Evolutionary conservation across 2,113 vertebrate genomes (phyloP).

Genomic region (Cryptomyrus ogoouensis): DNA sequence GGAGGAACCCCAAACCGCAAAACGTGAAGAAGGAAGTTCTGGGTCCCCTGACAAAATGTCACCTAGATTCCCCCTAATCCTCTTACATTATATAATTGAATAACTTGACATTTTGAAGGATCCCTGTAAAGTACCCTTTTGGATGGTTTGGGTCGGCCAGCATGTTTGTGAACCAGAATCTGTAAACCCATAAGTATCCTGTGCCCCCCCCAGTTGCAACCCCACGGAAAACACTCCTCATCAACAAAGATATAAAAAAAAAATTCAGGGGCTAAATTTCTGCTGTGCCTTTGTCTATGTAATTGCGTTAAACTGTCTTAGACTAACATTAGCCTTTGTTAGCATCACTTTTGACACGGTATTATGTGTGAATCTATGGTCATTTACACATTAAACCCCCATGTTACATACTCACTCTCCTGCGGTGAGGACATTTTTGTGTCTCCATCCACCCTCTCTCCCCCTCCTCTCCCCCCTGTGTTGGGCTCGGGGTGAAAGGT

Average conservation of each 20-base stretch:
- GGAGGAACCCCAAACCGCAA: neutral
- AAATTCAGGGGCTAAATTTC: neutral
- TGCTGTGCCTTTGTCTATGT: neutral
- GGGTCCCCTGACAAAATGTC: neutral
- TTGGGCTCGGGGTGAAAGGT: slow-evolving; percentile 9
- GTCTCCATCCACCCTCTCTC: neutral
- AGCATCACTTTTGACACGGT: neutral
- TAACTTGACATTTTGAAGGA: neutral
- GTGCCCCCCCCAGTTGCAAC: neutral
- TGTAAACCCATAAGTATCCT: neutral
- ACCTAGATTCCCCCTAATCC: neutral
- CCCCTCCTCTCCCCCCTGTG: neutral
- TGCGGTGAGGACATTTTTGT: slow-evolving; percentile 2
- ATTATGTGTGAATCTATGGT: neutral
- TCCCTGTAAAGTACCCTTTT: neutral
- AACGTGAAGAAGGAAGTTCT: neutral
- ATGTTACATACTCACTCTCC: slow-evolving; percentile 43
- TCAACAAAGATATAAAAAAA: neutral
- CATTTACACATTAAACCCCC: slow-evolving; percentile 48
- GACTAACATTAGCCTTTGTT: neutral
- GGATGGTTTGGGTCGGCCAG: neutral
- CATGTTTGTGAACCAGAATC: neutral
- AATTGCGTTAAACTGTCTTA: neutral
- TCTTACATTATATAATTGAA: neutral
- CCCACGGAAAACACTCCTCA: neutral